These are phyloP conservation scores for Drosophila serrata DNA, from an alignment of 1,140 invertebrate species.

Conservation along the genomic window DNA sequence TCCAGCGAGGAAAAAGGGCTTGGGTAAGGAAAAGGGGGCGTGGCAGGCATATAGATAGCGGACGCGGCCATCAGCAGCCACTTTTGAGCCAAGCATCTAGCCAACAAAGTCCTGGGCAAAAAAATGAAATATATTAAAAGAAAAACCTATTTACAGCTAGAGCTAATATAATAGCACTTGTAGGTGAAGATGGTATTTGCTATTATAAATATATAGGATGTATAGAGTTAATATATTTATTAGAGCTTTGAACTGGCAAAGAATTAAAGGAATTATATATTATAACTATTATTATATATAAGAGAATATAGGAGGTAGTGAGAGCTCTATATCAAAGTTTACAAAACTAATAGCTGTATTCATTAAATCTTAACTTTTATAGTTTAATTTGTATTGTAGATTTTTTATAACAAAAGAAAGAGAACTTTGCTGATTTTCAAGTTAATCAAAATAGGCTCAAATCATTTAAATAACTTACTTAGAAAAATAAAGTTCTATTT, in stretches of 20 bases:
- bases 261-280: not conserved
- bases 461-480: too few species aligned
- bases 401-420: too few species aligned
- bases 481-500: too few species aligned
- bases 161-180: not conserved
- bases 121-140: constrained; percentile 8
- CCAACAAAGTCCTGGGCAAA: constrained; percentile 62
- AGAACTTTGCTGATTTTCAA: not conserved
- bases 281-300: too few species aligned
- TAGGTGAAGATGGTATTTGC: not conserved
- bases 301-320: not conserved
- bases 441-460: too few species aligned
- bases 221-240: not conserved
- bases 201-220: not conserved
- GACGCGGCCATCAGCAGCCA: constrained; percentile 56
- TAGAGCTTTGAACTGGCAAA: not conserved
- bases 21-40: not conserved
- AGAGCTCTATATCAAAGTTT: not conserved
- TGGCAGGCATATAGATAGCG: constrained; percentile 52
- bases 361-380: not conserved
- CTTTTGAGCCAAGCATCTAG: constrained; percentile 52
- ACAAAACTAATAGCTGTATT: not conserved
- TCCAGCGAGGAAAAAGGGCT: constrained; percentile 24
- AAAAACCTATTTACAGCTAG: constrained; percentile 6
- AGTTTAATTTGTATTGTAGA: too few species aligned